Percentiles rank a stretch among this genome's conserved stretches.
These are phyloP conservation scores for Sesamia inferens DNA, from an alignment of 2,888 invertebrate genomes.

Conservation along the genomic window DNA sequence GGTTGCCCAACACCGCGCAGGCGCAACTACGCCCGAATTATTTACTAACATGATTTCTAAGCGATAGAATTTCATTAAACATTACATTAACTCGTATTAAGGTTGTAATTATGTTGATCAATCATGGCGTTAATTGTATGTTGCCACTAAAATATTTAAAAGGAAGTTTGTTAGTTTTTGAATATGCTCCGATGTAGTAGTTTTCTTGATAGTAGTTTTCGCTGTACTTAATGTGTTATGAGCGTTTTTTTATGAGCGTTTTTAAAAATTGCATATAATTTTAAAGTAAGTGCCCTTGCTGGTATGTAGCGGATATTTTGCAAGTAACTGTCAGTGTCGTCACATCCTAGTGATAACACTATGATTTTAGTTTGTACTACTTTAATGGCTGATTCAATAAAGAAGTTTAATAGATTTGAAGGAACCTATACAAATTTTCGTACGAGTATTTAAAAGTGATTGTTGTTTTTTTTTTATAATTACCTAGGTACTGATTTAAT, in stretches of 20 bases:
- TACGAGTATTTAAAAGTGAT: too few relatives aligned
- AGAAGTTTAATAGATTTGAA: neutral
- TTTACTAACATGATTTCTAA: slow-evolving; percentile 27
- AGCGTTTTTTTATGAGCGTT: slow-evolving; percentile 46
- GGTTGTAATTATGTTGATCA: slow-evolving; percentile 32
- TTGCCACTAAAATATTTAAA: slow-evolving; percentile 12
- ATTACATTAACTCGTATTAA: slow-evolving; percentile 26
- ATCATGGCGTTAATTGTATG: slow-evolving; percentile 11
- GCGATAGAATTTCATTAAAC: slow-evolving; percentile 40
- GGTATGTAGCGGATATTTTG: slow-evolving; percentile 54
- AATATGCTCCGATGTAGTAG: slow-evolving; percentile 5
- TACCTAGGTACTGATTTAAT: too few relatives aligned
- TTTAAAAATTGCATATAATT: slow-evolving; percentile 53
- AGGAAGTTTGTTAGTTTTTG: neutral
- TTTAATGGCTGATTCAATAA: too few relatives aligned
- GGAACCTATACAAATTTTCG: neutral
- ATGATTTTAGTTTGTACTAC: slow-evolving; percentile 7
- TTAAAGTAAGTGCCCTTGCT: slow-evolving; percentile 53
- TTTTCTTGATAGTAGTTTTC: slow-evolving; percentile 36
- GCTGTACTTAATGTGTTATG: slow-evolving; percentile 8
- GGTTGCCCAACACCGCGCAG: slow-evolving; percentile 63
- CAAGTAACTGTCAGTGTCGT: slow-evolving; percentile 54
- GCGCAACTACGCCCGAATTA: slow-evolving; percentile 34
- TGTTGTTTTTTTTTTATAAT: too few relatives aligned
- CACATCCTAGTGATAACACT: slow-evolving; percentile 47